Percentiles rank a stretch among this genome's conserved stretches.
phyloP scores from a whole-genome alignment of 2,113 vertebrate species.

The Centropus bengalensis region DNA sequence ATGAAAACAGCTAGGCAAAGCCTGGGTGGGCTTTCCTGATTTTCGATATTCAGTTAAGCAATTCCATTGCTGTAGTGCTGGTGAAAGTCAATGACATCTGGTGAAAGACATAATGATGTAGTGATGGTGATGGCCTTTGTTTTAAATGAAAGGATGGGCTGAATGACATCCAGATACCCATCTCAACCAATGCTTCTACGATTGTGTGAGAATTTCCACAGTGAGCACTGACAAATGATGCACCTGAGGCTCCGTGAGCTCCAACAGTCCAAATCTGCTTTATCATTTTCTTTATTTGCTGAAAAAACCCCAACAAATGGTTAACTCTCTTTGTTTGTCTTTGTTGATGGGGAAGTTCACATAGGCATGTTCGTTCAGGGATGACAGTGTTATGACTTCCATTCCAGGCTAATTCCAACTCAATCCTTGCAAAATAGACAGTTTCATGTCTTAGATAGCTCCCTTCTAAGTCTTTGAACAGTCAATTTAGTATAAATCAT shows the following conservation, averaged over 20 bases:
- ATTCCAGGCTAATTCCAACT: neutral
- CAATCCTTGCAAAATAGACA: neutral
- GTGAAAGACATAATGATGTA: neutral
- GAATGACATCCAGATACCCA: neutral
- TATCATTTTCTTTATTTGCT: neutral
- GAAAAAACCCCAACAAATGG: neutral
- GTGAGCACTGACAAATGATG: neutral
- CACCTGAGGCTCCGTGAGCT: neutral
- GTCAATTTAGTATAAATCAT: neutral
- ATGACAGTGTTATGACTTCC: neutral
- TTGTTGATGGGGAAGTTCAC: neutral
- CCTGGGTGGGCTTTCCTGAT: neutral
- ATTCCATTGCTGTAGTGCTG: neutral
- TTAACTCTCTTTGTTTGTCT: neutral
- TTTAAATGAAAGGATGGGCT: neutral
- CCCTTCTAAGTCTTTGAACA: neutral
- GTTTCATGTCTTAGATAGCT: neutral
- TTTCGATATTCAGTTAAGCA: neutral
- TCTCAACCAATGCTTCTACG: neutral
- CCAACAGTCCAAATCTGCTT: neutral
- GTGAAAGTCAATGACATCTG: neutral
- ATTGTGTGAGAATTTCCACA: neutral
- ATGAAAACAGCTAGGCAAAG: neutral
- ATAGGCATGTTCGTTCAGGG: neutral
- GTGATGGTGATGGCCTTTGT: neutral